Conservation (phyloP, 2,113 vertebrate genomes). For the Rutilus rutilus region DNA sequence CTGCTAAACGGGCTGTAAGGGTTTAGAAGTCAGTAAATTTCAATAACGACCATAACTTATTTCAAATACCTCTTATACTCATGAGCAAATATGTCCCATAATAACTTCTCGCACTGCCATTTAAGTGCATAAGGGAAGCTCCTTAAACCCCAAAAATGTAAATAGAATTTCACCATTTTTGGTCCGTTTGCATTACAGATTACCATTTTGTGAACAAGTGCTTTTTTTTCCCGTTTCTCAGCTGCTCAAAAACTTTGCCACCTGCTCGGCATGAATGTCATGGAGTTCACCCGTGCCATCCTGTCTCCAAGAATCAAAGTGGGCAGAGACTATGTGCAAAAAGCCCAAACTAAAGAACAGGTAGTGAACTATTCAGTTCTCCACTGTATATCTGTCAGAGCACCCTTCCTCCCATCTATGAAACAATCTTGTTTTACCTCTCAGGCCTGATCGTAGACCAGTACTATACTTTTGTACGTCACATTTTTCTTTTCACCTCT, state of each 20-base stretch:
- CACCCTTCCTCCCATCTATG: neutral
- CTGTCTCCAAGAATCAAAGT: conserved; percentile 97
- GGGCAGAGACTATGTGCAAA: conserved; percentile 97
- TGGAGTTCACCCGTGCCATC: conserved; percentile 98
- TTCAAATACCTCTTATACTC: conserved; percentile 20
- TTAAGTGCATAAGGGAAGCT: conserved; percentile 17
- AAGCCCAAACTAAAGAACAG: conserved; percentile 99
- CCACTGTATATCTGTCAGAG: neutral
- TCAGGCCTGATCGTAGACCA: neutral
- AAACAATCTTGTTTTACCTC: neutral
- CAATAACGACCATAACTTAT: conserved; percentile 3
- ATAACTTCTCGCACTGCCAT: conserved; percentile 17
- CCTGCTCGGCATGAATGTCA: conserved; percentile 94
- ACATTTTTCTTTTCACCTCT: neutral
- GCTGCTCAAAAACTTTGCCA: conserved; percentile 98
- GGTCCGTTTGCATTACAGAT: neutral
- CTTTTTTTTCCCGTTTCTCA: conserved; percentile 58
- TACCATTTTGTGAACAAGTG: neutral
- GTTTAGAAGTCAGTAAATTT: conserved; percentile 32
- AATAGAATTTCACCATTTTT: conserved; percentile 26
- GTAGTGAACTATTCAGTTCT: conserved; percentile 66
- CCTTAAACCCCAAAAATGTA: neutral
- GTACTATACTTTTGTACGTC: neutral
- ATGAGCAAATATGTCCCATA: neutral
- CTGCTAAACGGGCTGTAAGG: neutral